Evolutionary conservation across 2,113 vertebrate genomes (phyloP).

Genomic region (Nipponia nippon): DNA sequence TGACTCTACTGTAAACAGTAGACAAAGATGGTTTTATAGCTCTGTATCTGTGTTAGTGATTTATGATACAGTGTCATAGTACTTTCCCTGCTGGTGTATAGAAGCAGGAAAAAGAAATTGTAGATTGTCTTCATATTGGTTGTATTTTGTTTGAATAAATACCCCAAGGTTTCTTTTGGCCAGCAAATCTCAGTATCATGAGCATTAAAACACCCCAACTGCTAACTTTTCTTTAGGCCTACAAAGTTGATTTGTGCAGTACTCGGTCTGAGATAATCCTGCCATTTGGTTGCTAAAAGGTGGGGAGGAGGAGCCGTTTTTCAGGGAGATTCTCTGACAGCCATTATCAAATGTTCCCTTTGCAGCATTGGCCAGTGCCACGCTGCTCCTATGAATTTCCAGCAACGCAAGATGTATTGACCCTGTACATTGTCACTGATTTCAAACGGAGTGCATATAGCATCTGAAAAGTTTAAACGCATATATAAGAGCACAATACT

Average conservation of each 20-base stretch:
- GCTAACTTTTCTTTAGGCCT: not conserved
- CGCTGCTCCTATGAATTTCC: not conserved
- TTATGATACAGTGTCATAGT: not conserved
- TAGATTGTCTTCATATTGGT: constrained; percentile 7
- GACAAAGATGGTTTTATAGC: constrained; percentile 14
- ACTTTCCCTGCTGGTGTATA: not conserved
- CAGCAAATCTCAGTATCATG: not conserved
- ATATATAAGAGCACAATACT: not conserved
- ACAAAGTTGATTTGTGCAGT: not conserved
- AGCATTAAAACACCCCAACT: not conserved
- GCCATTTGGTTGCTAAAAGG: not conserved
- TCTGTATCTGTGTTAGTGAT: not conserved
- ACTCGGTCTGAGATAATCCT: not conserved
- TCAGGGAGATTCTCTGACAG: not conserved
- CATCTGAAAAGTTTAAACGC: not conserved
- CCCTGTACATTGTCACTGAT: not conserved
- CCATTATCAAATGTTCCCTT: not conserved
- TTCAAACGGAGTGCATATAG: not conserved
- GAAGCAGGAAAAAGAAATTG: constrained; percentile 21
- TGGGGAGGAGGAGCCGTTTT: not conserved
- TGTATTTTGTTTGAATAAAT: constrained; percentile 34
- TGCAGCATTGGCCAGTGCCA: not conserved
- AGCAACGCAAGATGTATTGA: not conserved
- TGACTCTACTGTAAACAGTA: not conserved
- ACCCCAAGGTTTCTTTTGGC: not conserved